phyloP scores from a whole-genome alignment of 2,113 vertebrate species.

The Leiothrix lutea region DNA sequence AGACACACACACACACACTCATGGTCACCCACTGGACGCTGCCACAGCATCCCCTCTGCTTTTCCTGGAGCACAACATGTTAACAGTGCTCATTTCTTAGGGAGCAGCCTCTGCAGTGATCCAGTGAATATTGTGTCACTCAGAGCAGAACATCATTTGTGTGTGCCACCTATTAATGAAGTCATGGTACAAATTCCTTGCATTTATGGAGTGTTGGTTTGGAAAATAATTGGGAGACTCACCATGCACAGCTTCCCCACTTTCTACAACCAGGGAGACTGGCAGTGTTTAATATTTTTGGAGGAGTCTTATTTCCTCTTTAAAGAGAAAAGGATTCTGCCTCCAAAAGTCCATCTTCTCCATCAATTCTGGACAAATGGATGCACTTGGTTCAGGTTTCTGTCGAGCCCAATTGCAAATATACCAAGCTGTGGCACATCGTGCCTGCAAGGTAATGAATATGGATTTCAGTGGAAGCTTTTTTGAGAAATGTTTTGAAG shows the following conservation, averaged over 20 bases:
- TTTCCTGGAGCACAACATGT: neutral
- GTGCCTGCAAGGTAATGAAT: neutral
- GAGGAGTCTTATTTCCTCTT: neutral
- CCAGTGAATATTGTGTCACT: neutral
- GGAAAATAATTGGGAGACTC: neutral
- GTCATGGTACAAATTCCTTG: neutral
- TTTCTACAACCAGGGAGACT: neutral
- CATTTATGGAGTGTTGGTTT: neutral
- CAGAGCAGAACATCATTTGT: neutral
- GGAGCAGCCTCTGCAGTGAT: neutral
- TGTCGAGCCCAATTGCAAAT: neutral
- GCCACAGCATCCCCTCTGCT: neutral
- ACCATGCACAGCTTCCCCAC: neutral
- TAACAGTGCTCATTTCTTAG: neutral
- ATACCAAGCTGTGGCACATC: neutral
- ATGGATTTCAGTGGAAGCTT: neutral
- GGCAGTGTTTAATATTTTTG: neutral
- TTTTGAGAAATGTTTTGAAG: constrained; percentile 7
- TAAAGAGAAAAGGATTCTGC: neutral
- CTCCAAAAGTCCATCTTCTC: neutral
- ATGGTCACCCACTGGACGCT: neutral
- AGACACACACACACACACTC: neutral
- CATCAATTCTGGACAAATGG: neutral
- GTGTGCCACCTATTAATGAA: neutral
- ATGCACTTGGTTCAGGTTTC: neutral